Conservation (phyloP, 1,140 invertebrate species). For the Drosophila busckii region DNA sequence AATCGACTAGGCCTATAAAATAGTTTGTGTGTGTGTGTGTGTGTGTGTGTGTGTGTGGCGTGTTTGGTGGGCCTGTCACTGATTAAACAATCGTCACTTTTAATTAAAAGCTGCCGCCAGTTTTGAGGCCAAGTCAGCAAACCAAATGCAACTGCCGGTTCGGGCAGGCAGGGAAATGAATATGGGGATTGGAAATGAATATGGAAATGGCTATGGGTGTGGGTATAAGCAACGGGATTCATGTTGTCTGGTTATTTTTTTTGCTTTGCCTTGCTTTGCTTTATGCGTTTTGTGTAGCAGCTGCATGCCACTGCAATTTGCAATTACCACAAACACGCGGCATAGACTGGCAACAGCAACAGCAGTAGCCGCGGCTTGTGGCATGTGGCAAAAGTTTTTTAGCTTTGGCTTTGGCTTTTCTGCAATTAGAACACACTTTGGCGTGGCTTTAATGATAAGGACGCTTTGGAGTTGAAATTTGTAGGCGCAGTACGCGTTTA, state of each 20-base stretch:
- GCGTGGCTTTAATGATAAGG: slow-evolving; percentile 68
- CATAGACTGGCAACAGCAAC: slow-evolving; percentile 11
- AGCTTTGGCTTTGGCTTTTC: no score
- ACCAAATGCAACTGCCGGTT: slow-evolving; percentile 1
- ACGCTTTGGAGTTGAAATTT: neutral
- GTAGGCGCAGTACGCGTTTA: slow-evolving; percentile 3
- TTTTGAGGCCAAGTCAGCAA: slow-evolving; percentile 15
- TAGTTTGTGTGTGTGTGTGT: no score
- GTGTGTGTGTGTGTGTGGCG: neutral
- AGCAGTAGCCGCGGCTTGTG: slow-evolving; percentile 4
- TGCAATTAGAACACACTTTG: slow-evolving; percentile 75
- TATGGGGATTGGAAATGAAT: no score
- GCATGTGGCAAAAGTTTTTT: slow-evolving; percentile 68
- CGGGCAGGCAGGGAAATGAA: no score
- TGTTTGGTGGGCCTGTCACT: slow-evolving; percentile 36
- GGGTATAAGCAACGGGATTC: no score
- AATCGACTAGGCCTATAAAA: no score
- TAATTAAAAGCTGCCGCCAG: slow-evolving; percentile 69
- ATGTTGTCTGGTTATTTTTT: no score
- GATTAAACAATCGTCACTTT: slow-evolving; percentile 78
- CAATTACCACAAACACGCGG: slow-evolving; percentile 71
- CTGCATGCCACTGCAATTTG: slow-evolving; percentile 71
- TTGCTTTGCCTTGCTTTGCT: no score
- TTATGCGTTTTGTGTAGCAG: neutral
- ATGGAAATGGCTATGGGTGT: no score